Evolutionary conservation across 2,113 vertebrate species (phyloP), one percentile per base, ranked within the genome.

Genomic region (Microtus richardsoni): DNA sequence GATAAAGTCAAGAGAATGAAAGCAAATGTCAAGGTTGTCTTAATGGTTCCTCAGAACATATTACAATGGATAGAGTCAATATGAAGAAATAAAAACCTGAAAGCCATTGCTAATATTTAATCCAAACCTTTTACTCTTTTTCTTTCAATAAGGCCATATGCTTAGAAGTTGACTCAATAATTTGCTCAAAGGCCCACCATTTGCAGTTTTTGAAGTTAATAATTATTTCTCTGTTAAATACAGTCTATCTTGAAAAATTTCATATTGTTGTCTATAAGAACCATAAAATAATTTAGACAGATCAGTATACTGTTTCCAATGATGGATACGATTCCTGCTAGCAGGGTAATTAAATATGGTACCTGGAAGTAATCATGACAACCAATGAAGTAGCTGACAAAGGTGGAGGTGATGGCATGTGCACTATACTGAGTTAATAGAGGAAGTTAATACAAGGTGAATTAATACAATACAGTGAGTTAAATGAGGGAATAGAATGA

Each of bases 11-110:
- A 62, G 19, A 44, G 39, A 93, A 54, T 85, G 26, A 33, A 92
- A 88, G 68, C 44, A 88, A 95, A 44, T 86, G 3, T 30, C 64
- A 17, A 24, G 21, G 3, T 60, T 91, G 16, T 90, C 33, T 88
- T 88, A 91, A 28, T 83, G 16, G 87, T 94, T 95, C 36, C 82
- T 95, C 39, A 87, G 44, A 79, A 95, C 6, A 14, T 8, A 17
- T 88, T 89, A 93, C 3, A 95, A 21, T 70, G 24, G 1, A 30
- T 75, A 14, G 39, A 0, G 41, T 90, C 70, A 39, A 7, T 39
- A 33, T 1, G 36, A 39, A 14, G 22, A 82, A 73, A 86, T 30
- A 39, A 58, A 95, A 93, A 93, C n/a, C 13, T 77, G 60, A 3
- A 28, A 86, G 5, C 28, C 60, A 19, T 12, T 88, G 8, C 68